A percentile compares a stretch with the other conserved stretches of the same genome.
Evolutionary conservation across 2,113 vertebrate genomes (phyloP).

Genomic region (Ia io): DNA sequence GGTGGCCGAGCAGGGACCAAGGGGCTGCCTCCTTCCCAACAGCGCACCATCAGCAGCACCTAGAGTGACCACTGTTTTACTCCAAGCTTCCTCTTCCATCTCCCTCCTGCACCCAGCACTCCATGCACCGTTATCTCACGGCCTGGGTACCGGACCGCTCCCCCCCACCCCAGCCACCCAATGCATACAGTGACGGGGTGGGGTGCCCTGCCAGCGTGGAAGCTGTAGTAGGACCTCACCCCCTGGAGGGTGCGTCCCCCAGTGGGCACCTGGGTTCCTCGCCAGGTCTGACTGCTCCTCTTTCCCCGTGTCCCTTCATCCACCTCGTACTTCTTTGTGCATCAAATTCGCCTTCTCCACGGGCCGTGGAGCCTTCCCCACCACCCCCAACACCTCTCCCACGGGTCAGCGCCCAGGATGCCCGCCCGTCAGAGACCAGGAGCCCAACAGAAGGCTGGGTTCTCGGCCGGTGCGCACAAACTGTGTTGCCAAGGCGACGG

Average conservation of each 20-base stretch:
- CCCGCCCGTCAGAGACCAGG: neutral
- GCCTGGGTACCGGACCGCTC: rapidly evolving
- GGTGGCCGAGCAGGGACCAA: neutral
- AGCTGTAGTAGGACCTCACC: neutral
- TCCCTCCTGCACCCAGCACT: neutral
- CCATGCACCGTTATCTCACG: neutral
- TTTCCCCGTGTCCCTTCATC: neutral
- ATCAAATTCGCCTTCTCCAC: neutral
- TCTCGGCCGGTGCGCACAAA: neutral
- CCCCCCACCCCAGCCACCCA: rapidly evolving
- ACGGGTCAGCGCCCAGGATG: neutral
- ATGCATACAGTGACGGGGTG: rapidly evolving
- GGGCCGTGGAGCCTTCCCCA: neutral
- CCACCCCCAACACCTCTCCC: neutral
- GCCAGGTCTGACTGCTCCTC: neutral
- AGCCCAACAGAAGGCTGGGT: neutral
- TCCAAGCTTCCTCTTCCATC: neutral
- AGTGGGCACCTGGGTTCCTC: neutral
- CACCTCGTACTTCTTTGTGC: neutral
- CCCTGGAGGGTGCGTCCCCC: neutral
- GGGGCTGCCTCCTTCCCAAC: neutral
- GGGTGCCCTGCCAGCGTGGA: neutral
- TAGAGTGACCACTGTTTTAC: neutral
- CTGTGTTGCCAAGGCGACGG: slow-evolving; percentile 51
- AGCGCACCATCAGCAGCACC: neutral